Evolutionary conservation across 2,113 vertebrate genomes (phyloP).

Genomic region (Pachypanchax playfairii): DNA sequence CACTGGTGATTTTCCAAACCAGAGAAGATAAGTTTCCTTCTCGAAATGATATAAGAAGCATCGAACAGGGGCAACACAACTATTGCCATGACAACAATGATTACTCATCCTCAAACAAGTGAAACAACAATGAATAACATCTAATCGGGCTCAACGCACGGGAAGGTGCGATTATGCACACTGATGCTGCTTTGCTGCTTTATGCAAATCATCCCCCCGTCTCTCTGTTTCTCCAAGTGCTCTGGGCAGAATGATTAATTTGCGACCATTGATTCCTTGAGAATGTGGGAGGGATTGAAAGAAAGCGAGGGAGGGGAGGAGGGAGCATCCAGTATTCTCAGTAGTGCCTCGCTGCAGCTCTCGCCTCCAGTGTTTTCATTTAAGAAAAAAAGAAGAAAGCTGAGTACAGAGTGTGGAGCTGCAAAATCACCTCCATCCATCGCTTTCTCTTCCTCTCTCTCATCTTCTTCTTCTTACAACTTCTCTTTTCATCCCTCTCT

Average conservation of each 20-base stretch:
- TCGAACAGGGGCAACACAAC: slow-evolving; percentile 59
- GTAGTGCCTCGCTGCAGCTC: slow-evolving; percentile 75
- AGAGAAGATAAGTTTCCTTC: slow-evolving; percentile 25
- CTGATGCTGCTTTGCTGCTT: slow-evolving; percentile 43
- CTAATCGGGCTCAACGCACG: slow-evolving; percentile 51
- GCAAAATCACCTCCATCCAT: slow-evolving; percentile 45
- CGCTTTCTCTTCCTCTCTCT: not conserved
- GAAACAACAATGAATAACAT: slow-evolving; percentile 72
- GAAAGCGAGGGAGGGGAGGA: slow-evolving; percentile 47
- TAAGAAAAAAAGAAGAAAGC: slow-evolving; percentile 58
- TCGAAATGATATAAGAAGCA: slow-evolving; percentile 47
- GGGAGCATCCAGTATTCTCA: slow-evolving; percentile 76
- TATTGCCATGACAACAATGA: slow-evolving; percentile 67
- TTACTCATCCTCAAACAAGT: slow-evolving; percentile 66
- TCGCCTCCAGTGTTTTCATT: slow-evolving; percentile 56
- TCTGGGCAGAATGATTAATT: slow-evolving; percentile 75
- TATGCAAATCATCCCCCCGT: slow-evolving; percentile 49
- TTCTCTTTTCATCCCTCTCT: slow-evolving; percentile 12
- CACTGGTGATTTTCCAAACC: slow-evolving; percentile 25
- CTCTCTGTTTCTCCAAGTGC: slow-evolving; percentile 42
- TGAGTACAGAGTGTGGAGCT: slow-evolving; percentile 64
- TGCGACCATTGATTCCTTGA: slow-evolving; percentile 74
- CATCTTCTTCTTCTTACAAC: not conserved
- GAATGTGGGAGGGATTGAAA: slow-evolving; percentile 68
- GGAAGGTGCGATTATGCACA: slow-evolving; percentile 65